Percentiles rank a stretch among this genome's conserved stretches.
Evolutionary conservation across 2,113 vertebrate species (phyloP).

Genomic region (Acrocephalus arundinaceus): DNA sequence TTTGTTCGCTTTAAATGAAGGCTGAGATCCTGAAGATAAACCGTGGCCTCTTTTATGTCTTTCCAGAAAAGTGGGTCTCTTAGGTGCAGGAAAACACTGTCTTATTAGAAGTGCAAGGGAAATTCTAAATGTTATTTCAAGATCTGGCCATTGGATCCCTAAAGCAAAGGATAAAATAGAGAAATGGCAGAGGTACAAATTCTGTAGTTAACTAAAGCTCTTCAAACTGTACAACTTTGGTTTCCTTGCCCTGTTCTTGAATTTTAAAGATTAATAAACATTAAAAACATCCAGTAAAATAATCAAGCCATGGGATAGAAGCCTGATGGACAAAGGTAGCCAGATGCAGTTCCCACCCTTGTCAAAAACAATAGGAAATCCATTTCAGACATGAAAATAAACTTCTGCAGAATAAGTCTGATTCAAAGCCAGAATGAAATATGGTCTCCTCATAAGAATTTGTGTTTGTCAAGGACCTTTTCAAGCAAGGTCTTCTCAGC

Average conservation of each 20-base stretch:
- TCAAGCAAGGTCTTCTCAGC: background rate
- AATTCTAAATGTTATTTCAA: background rate
- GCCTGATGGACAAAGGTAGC: background rate
- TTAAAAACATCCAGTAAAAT: background rate
- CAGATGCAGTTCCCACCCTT: slow-evolving; percentile 17
- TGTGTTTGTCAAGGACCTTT: background rate
- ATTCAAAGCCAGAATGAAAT: slow-evolving; percentile 35
- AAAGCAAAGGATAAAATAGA: background rate
- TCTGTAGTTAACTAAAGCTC: background rate
- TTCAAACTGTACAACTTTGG: background rate
- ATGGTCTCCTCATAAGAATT: background rate
- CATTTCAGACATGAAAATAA: slow-evolving; percentile 53
- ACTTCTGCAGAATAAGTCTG: slow-evolving; percentile 3
- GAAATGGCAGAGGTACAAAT: background rate
- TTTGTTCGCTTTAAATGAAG: slow-evolving; percentile 15
- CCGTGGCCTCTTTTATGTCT: background rate
- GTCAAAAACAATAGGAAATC: slow-evolving; percentile 53
- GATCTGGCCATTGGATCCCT: background rate
- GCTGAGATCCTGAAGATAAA: background rate
- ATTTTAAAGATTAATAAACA: background rate
- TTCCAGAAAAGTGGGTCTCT: background rate
- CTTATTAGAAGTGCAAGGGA: background rate
- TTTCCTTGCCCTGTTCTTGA: background rate
- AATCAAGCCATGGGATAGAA: background rate
- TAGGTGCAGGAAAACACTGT: background rate